Conservation (phyloP, 2,797 vertebrate species). For the Acanthurus lineatus region DNA sequence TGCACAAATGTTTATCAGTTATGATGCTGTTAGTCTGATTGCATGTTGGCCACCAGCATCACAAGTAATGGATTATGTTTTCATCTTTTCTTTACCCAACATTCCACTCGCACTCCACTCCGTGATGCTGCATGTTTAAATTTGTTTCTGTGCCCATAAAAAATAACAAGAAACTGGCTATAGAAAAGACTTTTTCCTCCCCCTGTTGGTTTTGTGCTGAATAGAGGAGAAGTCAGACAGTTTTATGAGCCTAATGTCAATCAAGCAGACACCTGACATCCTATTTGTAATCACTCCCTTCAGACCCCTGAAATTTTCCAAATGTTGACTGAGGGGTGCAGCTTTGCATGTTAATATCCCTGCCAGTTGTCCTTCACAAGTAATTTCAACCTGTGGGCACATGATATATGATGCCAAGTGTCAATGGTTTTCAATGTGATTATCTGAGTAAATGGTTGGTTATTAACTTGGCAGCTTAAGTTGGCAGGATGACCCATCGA, state of each 20-base stretch:
- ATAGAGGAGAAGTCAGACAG: constrained; percentile 44
- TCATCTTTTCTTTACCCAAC: not conserved
- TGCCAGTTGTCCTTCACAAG: constrained; percentile 52
- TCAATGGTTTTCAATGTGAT: constrained; percentile 43
- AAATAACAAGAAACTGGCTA: constrained; percentile 9
- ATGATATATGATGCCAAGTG: constrained; percentile 27
- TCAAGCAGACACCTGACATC: constrained; percentile 72
- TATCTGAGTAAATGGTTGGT: constrained; percentile 1
- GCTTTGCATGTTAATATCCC: constrained; percentile 59
- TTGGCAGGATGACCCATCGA: too few species aligned
- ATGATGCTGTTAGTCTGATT: not conserved
- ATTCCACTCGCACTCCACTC: not conserved
- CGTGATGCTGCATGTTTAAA: constrained; percentile 4
- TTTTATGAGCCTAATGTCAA: constrained; percentile 62
- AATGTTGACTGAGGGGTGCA: constrained; percentile 65
- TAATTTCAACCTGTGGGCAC: constrained; percentile 40
- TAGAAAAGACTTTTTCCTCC: not conserved
- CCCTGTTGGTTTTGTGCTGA: constrained; percentile 35
- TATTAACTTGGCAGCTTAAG: too few species aligned
- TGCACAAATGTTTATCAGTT: constrained; percentile 30
- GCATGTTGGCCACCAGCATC: constrained; percentile 2
- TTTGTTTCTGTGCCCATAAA: constrained; percentile 7
- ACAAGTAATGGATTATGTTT: constrained; percentile 26
- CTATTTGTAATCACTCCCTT: constrained; percentile 72
- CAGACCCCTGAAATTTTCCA: constrained; percentile 68